phyloP scores from a whole-genome alignment of 1,140 invertebrate species.

The Brachionus sp. region DNA sequence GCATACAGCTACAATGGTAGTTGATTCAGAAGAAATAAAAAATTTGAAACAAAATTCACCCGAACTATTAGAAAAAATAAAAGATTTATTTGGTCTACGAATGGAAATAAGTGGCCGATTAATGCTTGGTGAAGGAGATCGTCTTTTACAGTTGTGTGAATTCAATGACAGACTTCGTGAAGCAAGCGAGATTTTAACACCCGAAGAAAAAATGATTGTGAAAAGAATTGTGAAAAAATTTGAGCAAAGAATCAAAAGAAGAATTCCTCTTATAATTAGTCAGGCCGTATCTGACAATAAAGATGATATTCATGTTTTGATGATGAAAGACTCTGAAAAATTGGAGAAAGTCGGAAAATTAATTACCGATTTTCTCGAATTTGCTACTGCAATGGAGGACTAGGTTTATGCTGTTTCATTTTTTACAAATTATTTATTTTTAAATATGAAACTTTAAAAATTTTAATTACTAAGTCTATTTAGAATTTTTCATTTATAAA shows the following conservation, averaged over 20 bases:
- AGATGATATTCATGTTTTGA: neutral
- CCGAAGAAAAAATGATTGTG: neutral
- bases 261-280: conserved; percentile 1
- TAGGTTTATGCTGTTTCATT: neutral
- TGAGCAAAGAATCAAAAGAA: neutral
- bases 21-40: conserved; percentile 5
- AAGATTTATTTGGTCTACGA: neutral
- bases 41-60: neutral
- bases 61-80: neutral
- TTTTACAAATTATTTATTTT: too few species aligned
- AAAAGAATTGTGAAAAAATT: neutral
- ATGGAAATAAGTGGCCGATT: neutral
- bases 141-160: neutral
- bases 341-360: neutral
- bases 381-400: neutral
- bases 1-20: neutral
- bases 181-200: neutral
- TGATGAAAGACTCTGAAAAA: neutral
- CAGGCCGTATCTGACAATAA: conserved; percentile 11
- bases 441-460: too few species aligned
- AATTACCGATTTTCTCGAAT: neutral
- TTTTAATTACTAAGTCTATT: too few species aligned
- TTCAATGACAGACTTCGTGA: neutral
- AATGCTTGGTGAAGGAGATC: neutral
- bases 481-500: too few species aligned